Conservation (phyloP, 1,140 invertebrate genomes). For the Cotesia vestalis region DNA sequence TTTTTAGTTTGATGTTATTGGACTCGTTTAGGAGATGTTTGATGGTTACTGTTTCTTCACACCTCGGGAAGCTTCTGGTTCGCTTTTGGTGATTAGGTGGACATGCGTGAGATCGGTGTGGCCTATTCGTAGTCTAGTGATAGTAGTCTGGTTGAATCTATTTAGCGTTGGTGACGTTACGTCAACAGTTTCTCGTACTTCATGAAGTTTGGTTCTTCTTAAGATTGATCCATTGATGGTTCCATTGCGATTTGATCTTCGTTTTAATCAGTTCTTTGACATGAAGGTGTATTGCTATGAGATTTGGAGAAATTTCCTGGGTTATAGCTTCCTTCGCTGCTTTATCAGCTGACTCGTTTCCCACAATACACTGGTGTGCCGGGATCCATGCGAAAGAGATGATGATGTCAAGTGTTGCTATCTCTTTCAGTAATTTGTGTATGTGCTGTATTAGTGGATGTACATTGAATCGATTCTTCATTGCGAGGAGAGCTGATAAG, state of each 20-base stretch:
- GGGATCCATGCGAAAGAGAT: conserved; percentile 4
- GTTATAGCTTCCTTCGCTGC: neutral
- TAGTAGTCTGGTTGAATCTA: neutral
- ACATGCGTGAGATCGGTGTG: conserved; percentile 1
- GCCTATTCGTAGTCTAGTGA: neutral
- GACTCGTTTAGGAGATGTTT: neutral
- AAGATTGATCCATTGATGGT: too few relatives aligned
- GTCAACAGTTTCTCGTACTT: neutral
- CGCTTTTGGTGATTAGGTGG: neutral
- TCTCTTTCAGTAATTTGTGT: too few relatives aligned
- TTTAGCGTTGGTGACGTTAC: neutral
- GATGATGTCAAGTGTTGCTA: too few relatives aligned
- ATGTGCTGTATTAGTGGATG: too few relatives aligned
- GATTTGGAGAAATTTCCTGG: neutral
- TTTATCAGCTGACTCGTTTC: conserved; percentile 27
- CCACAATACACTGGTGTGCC: conserved; percentile 9
- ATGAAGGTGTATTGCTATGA: neutral
- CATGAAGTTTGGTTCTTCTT: neutral
- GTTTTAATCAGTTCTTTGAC: neutral
- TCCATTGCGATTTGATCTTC: neutral
- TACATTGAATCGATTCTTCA: too few relatives aligned
- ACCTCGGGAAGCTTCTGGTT: neutral
- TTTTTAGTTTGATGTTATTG: too few relatives aligned
- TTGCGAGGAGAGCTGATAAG: too few relatives aligned
- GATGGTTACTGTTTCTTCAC: neutral